Evolutionary conservation across 2,113 vertebrate species (phyloP), one percentile per base, ranked within the genome.

Genomic region (Cyprinodon tularosa): DNA sequence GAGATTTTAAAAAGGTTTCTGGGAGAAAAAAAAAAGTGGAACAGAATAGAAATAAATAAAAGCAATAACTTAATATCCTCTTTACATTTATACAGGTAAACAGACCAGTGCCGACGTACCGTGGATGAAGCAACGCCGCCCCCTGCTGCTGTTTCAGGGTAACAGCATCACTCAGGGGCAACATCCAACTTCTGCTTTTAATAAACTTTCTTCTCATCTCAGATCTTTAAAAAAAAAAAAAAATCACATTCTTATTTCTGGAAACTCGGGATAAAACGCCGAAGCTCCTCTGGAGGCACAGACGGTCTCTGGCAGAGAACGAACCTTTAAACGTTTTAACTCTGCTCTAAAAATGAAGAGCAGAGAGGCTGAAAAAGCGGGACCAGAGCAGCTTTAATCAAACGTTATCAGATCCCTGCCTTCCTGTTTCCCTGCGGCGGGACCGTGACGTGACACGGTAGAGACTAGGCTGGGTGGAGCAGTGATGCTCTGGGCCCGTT

Each of bases 21-120:
- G 29, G 29, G 29, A 47, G 37, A 62, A 11, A 44, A 61, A 39
- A 62, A 48, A 1, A 68, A 76, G 8, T 50, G 36, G n/a, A 72
- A 0, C 20, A 48, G 9, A 85, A 83, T 57, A 79, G 84, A 89
- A 88, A 87, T 85, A 73, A 86, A 82, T 85, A 86, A 88, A 90
- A 78, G 53, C 14, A 92, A 94, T 94, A 94, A 94, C 75, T 94
- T 94, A 93, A 93, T 79, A 78, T 76, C n/a, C 62, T 84, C 88
- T 92, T 89, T 89, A 89, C 88, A 92, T 92, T 82, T 87, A 77
- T 90, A 93, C 90, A 93, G 59, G 84, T 71, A 74, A 78, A 78
- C 7, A 20, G 62, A 78, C 75, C 66, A 22, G 59, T 42, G 77
- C 83, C n/a, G 47, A 3, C 71, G 94, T 94, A 95, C 93, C 94